phyloP scores from a whole-genome alignment of 2,113 vertebrate species.

The Chionis minor region DNA sequence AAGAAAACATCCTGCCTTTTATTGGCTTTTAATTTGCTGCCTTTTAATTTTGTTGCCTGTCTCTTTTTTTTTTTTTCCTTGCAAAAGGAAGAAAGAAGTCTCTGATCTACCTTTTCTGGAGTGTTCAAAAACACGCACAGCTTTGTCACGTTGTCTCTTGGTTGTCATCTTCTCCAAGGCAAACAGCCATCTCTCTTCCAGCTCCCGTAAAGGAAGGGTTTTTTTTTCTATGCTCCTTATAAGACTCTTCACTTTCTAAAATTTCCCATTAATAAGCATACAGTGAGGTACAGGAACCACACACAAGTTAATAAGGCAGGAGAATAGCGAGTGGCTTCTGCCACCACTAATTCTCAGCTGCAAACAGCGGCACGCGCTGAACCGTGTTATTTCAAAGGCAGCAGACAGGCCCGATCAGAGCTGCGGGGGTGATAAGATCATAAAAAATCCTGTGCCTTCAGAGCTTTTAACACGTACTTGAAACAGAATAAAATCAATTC shows the following conservation, averaged over 20 bases:
- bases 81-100: not conserved
- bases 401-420: not conserved
- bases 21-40: conserved; percentile 38
- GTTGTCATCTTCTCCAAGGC: conserved; percentile 11
- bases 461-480: not conserved
- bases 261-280: not conserved
- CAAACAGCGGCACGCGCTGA: not conserved
- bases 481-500: conserved; percentile 19
- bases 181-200: conserved; percentile 4
- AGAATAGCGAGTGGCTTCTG: not conserved
- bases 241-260: not conserved
- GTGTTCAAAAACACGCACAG: not conserved
- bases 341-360: not conserved
- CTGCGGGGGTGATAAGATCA: not conserved
- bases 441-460: not conserved
- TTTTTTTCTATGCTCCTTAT: not conserved
- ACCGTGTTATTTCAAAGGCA: not conserved
- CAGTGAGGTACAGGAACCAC: not conserved
- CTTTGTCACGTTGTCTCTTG: conserved; percentile 30
- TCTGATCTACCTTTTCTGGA: conserved; percentile 50
- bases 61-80: not conserved
- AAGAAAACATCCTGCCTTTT: not conserved
- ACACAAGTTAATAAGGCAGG: not conserved
- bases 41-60: conserved; percentile 33
- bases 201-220: not conserved